Percentiles rank a stretch among this genome's conserved stretches.
These are phyloP conservation scores for Eurosta solidaginis DNA, from an alignment of 1,140 invertebrate species.

Conservation along the genomic window DNA sequence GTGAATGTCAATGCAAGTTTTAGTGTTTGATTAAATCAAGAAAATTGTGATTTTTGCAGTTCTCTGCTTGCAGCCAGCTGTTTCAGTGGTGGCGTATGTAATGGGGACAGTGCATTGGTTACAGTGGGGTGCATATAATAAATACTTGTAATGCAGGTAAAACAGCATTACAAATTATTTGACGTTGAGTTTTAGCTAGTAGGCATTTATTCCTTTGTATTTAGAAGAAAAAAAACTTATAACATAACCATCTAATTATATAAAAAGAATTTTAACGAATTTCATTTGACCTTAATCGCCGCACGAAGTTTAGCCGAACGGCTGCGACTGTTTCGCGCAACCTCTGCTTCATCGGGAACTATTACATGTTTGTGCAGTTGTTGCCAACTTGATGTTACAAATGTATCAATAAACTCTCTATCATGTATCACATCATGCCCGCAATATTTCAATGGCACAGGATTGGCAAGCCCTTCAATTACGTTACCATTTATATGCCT, in stretches of 20 bases:
- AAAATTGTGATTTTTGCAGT: too few relatives aligned
- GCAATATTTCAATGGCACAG: slow-evolving; percentile 69
- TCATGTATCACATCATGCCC: slow-evolving; percentile 65
- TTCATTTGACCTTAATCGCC: slow-evolving; percentile 68
- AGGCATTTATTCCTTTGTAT: too few relatives aligned
- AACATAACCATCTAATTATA: neutral
- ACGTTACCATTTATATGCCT: slow-evolving; percentile 82
- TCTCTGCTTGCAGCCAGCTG: too few relatives aligned
- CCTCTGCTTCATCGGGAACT: slow-evolving; percentile 73
- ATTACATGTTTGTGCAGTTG: slow-evolving; percentile 82
- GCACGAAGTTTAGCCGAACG: slow-evolving; percentile 87
- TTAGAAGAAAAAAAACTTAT: too few relatives aligned
- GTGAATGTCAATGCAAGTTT: too few relatives aligned
- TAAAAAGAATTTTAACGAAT: neutral
- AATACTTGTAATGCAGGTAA: too few relatives aligned
- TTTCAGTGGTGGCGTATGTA: too few relatives aligned
- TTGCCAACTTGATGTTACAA: slow-evolving; percentile 73
- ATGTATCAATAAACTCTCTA: slow-evolving; percentile 64
- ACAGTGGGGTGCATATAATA: too few relatives aligned
- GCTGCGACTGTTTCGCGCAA: slow-evolving; percentile 79
- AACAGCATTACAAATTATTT: too few relatives aligned
- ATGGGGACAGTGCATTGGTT: too few relatives aligned
- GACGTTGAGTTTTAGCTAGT: too few relatives aligned
- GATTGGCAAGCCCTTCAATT: slow-evolving; percentile 69
- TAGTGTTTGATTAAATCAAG: too few relatives aligned